Conservation (phyloP, 1,140 invertebrate species). For the Musca vetustissima region DNA sequence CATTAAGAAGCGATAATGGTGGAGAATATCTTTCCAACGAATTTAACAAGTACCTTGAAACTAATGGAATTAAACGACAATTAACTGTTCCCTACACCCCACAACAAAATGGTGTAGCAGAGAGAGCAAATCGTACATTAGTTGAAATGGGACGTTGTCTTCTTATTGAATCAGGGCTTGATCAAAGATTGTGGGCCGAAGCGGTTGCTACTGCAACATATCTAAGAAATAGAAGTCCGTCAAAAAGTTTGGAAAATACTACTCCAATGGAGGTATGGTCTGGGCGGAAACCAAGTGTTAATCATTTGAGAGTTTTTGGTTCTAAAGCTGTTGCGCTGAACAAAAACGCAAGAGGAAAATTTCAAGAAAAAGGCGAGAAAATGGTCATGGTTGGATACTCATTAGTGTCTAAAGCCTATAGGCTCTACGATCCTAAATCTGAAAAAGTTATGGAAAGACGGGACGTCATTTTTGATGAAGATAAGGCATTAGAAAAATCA, state of each 20-base stretch:
- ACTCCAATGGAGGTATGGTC: background rate
- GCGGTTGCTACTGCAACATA: background rate
- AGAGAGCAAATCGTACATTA: background rate
- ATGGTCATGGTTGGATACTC: background rate
- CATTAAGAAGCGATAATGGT: slow-evolving; percentile 39
- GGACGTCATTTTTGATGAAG: too few relatives aligned
- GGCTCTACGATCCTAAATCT: background rate
- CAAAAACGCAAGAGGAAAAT: background rate
- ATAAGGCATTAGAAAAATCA: too few relatives aligned
- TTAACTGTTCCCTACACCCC: slow-evolving; percentile 37
- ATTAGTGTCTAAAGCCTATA: background rate
- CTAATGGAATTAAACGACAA: slow-evolving; percentile 30
- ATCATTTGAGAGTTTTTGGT: background rate
- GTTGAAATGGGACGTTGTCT: background rate
- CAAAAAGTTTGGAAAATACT: background rate
- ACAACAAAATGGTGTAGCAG: background rate
- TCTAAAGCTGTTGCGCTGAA: background rate
- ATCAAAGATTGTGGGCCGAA: background rate
- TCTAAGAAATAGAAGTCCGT: background rate
- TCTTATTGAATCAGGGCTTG: background rate
- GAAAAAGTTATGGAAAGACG: too few relatives aligned
- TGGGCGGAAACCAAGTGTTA: background rate
- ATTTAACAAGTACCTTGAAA: slow-evolving; percentile 23
- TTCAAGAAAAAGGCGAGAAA: background rate
- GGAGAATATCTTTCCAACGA: slow-evolving; percentile 36